Base-by-base conservation (phyloP, 2,113 vertebrate species). In the Phrynocephalus versicolor region DNA sequence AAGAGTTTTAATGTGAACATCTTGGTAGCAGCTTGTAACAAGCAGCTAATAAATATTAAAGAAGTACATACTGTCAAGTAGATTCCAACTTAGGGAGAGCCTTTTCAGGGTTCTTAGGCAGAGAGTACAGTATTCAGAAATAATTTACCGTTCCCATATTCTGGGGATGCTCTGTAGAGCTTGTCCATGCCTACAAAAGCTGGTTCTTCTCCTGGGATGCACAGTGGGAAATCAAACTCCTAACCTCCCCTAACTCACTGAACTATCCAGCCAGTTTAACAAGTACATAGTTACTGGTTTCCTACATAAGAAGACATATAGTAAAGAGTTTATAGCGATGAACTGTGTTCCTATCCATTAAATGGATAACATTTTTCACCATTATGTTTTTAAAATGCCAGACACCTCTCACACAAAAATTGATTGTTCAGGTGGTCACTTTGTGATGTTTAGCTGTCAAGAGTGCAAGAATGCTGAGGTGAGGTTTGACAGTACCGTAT, bases 381-480 rank as follows among this genome's bases (percentile, higher is more conserved):
- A 69, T 58, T 62, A 57, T 83, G 57, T 30, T 84, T 25, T 37
- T 58, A 51, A 85, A 85, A 74, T 72, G 82, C 64, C 72, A 85
- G 33, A 1, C 16, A 2, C 33, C 16, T 10, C n/a, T 70, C 39
- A 73, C n/a, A 6, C 18, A 16, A 33, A 65, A 23, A 65, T 58
- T 25, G 9, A 62, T 33, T 0, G n/a, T 84, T 82, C 80, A 85
- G 27, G 51, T 58, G 30, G 19, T 55, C 21, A 39, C 18, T 65
- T 27, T 65, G 64, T 27, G 64, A 35, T 33, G 6, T 2, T 21
- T 78, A 33, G 27, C 27, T 18, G 60, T 23, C 55, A 33, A n/a
- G 64, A 72, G 23, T 57, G 3, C 45, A 71, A 19, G 7, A 51
- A 78, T 2, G n/a, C 41, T 30, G 30, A 71, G 19, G 51, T n/a